Evolutionary conservation across 2,113 vertebrate genomes (phyloP).

Genomic region (Rallus limicola): DNA sequence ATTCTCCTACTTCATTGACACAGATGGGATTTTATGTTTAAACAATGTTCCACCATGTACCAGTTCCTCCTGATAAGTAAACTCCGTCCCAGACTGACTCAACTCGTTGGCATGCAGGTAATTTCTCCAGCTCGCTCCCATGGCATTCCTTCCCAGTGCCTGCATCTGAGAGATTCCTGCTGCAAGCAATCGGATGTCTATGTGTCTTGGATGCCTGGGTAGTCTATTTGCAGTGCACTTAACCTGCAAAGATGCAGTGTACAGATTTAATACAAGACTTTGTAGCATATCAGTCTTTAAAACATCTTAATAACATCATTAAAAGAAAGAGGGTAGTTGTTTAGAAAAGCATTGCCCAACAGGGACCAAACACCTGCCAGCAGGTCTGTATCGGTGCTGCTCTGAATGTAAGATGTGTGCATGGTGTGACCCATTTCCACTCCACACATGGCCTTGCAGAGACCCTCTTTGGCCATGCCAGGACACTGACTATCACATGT

Average conservation of each 20-base stretch:
- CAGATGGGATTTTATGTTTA: neutral
- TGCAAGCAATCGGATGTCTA: neutral
- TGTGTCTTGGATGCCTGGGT: neutral
- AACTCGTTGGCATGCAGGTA: constrained; percentile 39
- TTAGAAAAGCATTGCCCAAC: neutral
- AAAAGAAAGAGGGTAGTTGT: neutral
- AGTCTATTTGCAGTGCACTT: neutral
- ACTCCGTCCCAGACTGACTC: constrained; percentile 27
- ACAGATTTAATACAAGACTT: neutral
- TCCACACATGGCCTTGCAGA: neutral
- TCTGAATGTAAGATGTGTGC: neutral
- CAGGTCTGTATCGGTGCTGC: neutral
- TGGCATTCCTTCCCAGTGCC: neutral
- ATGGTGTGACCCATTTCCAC: neutral
- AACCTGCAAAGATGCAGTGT: neutral
- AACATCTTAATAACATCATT: neutral
- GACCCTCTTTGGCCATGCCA: neutral
- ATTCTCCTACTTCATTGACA: neutral
- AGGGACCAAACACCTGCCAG: neutral
- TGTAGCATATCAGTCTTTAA: neutral
- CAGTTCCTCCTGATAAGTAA: constrained; percentile 45
- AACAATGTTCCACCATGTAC: constrained; percentile 62
- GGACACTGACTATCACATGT: accelerated
- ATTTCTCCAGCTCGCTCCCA: constrained; percentile 13
- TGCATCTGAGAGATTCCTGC: neutral